These are phyloP conservation scores for Perizoma affinitatum DNA, from an alignment of 2,888 invertebrate species.

Conservation along the genomic window DNA sequence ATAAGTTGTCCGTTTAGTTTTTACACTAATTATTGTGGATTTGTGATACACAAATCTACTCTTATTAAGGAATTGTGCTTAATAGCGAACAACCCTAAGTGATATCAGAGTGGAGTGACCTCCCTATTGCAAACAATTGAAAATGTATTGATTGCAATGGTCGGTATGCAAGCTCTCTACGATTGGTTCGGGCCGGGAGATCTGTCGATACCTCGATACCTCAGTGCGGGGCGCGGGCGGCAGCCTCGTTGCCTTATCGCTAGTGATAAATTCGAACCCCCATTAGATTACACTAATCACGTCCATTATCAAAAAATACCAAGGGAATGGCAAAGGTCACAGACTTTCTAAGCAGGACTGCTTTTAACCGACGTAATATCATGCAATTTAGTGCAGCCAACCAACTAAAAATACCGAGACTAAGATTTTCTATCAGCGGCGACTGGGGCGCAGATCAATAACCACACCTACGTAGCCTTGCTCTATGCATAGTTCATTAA, in stretches of 20 bases:
- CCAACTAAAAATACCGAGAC: too few species aligned
- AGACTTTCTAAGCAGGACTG: background rate
- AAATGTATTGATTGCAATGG: constrained; percentile 38
- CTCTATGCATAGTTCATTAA: too few species aligned
- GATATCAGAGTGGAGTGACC: constrained; percentile 35
- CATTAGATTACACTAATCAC: constrained; percentile 46
- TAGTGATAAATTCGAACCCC: constrained; percentile 44
- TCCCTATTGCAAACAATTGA: constrained; percentile 48
- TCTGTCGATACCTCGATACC: background rate
- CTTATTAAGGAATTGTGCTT: background rate
- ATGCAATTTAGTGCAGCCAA: too few species aligned
- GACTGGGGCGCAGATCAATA: too few species aligned
- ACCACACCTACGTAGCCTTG: too few species aligned
- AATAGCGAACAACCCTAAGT: constrained; percentile 19
- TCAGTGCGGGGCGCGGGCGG: constrained; percentile 14
- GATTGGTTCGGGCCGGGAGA: constrained; percentile 12
- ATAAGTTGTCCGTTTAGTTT: background rate
- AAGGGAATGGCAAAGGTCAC: constrained; percentile 46
- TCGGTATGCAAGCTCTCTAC: constrained; percentile 25
- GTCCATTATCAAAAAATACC: constrained; percentile 54
- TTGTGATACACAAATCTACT: too few species aligned
- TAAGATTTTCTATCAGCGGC: too few species aligned
- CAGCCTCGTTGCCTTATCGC: constrained; percentile 40
- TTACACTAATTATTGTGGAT: too few species aligned
- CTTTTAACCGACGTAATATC: too few species aligned